Conservation (phyloP, 2,888 invertebrate genomes). For the Drosophila picticornis region DNA sequence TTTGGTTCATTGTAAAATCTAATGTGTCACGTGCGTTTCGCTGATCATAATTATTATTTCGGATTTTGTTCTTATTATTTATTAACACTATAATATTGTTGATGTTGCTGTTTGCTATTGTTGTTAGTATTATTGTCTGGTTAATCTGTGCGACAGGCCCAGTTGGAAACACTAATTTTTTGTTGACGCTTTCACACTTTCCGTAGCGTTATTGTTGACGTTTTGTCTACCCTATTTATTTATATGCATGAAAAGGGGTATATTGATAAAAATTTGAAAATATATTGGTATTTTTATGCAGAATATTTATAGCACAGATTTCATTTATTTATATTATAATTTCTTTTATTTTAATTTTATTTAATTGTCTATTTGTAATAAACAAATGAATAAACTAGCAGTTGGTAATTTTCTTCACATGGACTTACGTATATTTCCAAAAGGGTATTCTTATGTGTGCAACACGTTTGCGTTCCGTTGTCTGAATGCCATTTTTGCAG, state of each 20-base stretch:
- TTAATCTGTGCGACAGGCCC: constrained; percentile 7
- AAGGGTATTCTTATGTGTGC: constrained; percentile 7
- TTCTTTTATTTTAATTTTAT: neutral
- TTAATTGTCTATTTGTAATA: neutral
- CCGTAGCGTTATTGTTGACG: constrained; percentile 3
- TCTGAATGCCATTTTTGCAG: neutral
- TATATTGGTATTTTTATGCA: neutral
- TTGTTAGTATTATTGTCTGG: neutral
- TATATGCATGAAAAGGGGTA: neutral
- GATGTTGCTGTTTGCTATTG: constrained; percentile 3
- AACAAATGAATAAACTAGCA: neutral
- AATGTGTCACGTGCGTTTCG: constrained; percentile 17
- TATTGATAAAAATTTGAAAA: neutral
- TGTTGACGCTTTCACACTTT: constrained; percentile 47
- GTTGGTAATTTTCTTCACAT: neutral
- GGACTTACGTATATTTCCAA: neutral
- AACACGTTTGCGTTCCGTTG: neutral
- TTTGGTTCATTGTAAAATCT: constrained; percentile 11
- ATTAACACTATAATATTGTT: constrained; percentile 10
- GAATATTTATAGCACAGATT: neutral
- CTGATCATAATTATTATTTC: constrained; percentile 17
- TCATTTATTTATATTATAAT: neutral
- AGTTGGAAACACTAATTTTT: constrained; percentile 21
- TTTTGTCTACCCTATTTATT: constrained; percentile 9
- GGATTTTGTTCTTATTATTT: constrained; percentile 12